phyloP scores from a whole-genome alignment of 2,113 vertebrate genomes.

The Willisornis vidua region DNA sequence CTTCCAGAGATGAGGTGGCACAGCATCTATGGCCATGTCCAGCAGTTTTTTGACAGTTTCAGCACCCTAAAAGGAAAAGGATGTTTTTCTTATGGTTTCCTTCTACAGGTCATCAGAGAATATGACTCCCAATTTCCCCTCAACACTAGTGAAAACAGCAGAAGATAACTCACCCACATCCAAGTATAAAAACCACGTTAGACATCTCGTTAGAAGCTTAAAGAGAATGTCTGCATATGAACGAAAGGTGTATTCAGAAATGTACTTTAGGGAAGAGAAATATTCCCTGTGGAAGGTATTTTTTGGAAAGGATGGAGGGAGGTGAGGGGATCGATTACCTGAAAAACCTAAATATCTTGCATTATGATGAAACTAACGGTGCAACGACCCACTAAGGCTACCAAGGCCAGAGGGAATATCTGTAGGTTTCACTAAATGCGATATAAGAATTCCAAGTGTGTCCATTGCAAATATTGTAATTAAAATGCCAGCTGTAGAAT shows the following conservation, averaged over 20 bases:
- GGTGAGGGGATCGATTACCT: not conserved
- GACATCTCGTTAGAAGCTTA: not conserved
- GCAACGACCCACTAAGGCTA: not conserved
- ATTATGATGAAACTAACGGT: not conserved
- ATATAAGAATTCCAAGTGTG: not conserved
- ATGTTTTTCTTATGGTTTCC: not conserved
- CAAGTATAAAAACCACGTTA: not conserved
- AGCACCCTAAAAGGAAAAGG: constrained; percentile 80
- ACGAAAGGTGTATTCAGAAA: not conserved
- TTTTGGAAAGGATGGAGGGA: not conserved
- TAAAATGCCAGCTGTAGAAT: not conserved
- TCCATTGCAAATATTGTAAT: not conserved
- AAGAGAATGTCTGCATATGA: not conserved
- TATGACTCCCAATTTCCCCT: not conserved
- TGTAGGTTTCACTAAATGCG: not conserved
- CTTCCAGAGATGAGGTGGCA: constrained; percentile 89
- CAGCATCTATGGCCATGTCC: constrained; percentile 86
- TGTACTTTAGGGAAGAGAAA: not conserved
- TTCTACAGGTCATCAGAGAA: not conserved
- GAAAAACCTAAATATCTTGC: not conserved
- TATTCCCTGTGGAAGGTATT: not conserved
- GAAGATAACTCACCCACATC: not conserved
- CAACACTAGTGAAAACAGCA: not conserved
- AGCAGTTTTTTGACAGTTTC: constrained; percentile 86
- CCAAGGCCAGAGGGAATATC: not conserved